Conservation (phyloP, 2,113 vertebrate species). For the Atractosteus spatula region DNA sequence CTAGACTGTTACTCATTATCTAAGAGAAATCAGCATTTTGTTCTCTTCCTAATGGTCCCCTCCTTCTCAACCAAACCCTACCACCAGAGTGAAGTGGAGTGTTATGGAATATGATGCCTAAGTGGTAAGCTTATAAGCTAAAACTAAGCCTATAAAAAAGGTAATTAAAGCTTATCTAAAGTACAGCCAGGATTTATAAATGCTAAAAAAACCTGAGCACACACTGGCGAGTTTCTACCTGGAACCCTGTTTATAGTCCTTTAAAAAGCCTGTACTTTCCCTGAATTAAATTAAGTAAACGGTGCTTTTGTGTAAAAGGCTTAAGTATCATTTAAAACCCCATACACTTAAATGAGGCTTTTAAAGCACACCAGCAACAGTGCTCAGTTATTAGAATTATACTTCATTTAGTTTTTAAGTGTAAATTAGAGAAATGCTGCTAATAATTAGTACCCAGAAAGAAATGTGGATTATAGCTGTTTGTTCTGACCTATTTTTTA, state of each 20-base stretch:
- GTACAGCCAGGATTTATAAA: no score
- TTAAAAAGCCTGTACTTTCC: neutral
- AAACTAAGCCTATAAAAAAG: neutral
- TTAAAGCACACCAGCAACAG: constrained; percentile 6
- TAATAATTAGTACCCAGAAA: constrained; percentile 67
- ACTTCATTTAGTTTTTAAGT: constrained; percentile 33
- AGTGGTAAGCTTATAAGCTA: neutral
- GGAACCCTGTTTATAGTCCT: neutral
- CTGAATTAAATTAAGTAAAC: constrained; percentile 1
- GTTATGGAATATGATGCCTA: neutral
- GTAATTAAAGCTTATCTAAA: no score
- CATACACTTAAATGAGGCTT: constrained; percentile 10
- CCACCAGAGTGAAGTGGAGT: no score
- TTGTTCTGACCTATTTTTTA: constrained; percentile 74
- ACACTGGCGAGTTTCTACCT: no score
- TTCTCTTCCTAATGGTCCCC: no score
- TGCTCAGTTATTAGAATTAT: constrained; percentile 24
- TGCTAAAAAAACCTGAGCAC: no score
- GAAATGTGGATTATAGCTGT: constrained; percentile 65
- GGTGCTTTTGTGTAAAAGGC: constrained; percentile 2
- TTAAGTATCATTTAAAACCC: constrained; percentile 1
- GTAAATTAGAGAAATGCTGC: constrained; percentile 37
- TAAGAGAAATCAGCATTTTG: no score
- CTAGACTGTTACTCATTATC: no score
- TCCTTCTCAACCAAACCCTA: no score